Evolutionary conservation across 1,140 invertebrate genomes (phyloP).

Genomic region (Alviniconcha marisindica): DNA sequence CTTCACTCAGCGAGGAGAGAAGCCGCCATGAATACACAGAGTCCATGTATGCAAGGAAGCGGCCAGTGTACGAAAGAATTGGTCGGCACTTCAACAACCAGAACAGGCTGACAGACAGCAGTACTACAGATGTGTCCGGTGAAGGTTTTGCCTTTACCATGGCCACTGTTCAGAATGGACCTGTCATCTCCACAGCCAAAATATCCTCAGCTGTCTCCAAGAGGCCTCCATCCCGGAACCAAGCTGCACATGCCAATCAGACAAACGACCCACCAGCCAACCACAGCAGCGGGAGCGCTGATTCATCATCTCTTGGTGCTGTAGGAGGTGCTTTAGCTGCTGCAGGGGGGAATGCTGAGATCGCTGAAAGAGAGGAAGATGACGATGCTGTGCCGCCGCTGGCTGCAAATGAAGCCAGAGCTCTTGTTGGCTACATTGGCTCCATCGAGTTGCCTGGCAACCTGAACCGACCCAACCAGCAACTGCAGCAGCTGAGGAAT

Average conservation of each 20-base stretch:
- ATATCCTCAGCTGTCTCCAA: slow-evolving; percentile 39
- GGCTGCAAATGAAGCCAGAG: slow-evolving; percentile 81
- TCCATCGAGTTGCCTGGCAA: slow-evolving; percentile 96
- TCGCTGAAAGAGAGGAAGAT: slow-evolving; percentile 50
- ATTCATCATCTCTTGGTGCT: background rate
- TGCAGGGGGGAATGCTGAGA: slow-evolving; percentile 37
- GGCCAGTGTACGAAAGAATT: slow-evolving; percentile 20
- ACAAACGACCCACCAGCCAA: background rate
- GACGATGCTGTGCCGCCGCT: background rate
- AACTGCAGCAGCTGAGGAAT: slow-evolving; percentile 82
- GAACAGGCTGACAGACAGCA: slow-evolving; percentile 6
- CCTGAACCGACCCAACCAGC: slow-evolving; percentile 82
- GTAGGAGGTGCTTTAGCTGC: slow-evolving; percentile 45
- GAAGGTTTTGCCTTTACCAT: slow-evolving; percentile 31
- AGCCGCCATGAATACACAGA: slow-evolving; percentile 11
- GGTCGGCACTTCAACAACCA: background rate
- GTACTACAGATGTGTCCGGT: background rate
- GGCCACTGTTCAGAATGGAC: slow-evolving; percentile 39
- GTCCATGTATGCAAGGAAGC: background rate
- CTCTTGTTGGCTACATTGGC: slow-evolving; percentile 94
- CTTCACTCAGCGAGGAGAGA: slow-evolving; percentile 34
- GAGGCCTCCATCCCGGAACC: slow-evolving; percentile 14
- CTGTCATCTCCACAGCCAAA: slow-evolving; percentile 46
- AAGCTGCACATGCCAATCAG: background rate
- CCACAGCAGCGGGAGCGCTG: background rate